A percentile compares a stretch with the other conserved stretches of the same genome.
These are phyloP conservation scores for Rhinogobio ventralis DNA, from an alignment of 2,797 vertebrate genomes.

Conservation along the genomic window DNA sequence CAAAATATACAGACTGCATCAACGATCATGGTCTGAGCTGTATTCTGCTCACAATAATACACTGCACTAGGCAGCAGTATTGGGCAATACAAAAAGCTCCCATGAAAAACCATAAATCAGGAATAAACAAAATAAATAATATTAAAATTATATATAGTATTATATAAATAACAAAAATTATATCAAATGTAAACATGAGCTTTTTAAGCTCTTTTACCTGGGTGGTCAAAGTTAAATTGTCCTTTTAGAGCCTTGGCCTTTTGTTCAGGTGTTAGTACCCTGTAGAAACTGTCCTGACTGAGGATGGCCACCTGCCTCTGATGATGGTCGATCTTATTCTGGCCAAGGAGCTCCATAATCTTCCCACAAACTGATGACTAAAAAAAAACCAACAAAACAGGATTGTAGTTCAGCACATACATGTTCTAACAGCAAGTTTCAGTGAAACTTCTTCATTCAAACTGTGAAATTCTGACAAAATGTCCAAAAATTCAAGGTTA, in stretches of 20 bases:
- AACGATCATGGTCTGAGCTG: not conserved
- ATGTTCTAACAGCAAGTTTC: not conserved
- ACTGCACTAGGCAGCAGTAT: not conserved
- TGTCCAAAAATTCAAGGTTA: not conserved
- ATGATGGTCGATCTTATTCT: constrained; percentile 86
- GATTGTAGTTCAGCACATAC: not conserved
- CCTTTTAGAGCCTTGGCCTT: constrained; percentile 87
- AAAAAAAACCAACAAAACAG: not conserved
- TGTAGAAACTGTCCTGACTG: constrained; percentile 90
- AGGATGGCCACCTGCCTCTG: constrained; percentile 88
- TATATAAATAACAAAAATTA: not conserved
- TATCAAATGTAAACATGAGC: not conserved
- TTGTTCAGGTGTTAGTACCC: constrained; percentile 84
- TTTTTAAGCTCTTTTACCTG: constrained; percentile 72
- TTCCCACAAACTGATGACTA: constrained; percentile 88
- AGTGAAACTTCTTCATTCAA: not conserved
- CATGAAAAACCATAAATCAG: not conserved
- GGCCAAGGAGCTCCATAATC: constrained; percentile 87
- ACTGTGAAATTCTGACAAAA: not conserved
- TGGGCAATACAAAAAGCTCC: not conserved
- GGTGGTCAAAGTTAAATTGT: constrained; percentile 90
- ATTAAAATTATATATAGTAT: too few relatives aligned
- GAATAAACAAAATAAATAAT: not conserved
- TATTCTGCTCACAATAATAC: not conserved
- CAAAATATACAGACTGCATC: too few relatives aligned